Percentiles rank a stretch among this genome's conserved stretches.
phyloP scores from a whole-genome alignment of 2,113 vertebrate species.

The Triplophysa rosa region DNA sequence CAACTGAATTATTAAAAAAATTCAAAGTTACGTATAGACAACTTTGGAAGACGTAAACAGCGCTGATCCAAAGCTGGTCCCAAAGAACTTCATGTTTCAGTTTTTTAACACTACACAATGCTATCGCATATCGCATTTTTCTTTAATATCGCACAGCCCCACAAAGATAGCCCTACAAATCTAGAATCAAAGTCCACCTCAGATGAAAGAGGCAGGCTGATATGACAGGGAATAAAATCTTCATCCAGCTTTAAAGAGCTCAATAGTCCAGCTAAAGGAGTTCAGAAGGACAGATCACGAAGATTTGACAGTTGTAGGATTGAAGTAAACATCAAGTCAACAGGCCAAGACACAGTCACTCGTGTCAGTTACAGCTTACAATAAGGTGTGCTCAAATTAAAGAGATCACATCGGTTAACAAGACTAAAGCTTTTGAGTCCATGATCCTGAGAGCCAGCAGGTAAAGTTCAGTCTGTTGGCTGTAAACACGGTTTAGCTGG shows the following conservation, averaged over 20 bases:
- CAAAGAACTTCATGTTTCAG: too few relatives aligned
- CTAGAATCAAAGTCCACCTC: too few relatives aligned
- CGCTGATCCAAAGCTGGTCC: too few relatives aligned
- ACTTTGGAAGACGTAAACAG: too few relatives aligned
- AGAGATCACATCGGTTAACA: conserved; percentile 41
- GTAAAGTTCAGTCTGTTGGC: neutral
- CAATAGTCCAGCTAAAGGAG: neutral
- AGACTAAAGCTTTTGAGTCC: conserved; percentile 43
- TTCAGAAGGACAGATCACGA: neutral
- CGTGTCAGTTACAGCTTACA: conserved; percentile 25
- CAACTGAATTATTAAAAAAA: too few relatives aligned
- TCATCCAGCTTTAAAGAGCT: conserved; percentile 11
- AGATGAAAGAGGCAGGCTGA: neutral
- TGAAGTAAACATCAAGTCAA: neutral
- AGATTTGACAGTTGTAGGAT: neutral
- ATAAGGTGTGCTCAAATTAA: conserved; percentile 28
- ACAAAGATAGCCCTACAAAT: too few relatives aligned
- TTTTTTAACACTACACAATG: too few relatives aligned
- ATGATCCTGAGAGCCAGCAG: conserved; percentile 27
- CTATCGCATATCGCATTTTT: too few relatives aligned
- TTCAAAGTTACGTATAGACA: too few relatives aligned
- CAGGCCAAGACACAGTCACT: neutral
- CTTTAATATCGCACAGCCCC: too few relatives aligned
- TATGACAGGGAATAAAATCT: neutral
- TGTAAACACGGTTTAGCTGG: neutral